phyloP scores from a whole-genome alignment of 2,113 vertebrate genomes.

The Cathartes aura region DNA sequence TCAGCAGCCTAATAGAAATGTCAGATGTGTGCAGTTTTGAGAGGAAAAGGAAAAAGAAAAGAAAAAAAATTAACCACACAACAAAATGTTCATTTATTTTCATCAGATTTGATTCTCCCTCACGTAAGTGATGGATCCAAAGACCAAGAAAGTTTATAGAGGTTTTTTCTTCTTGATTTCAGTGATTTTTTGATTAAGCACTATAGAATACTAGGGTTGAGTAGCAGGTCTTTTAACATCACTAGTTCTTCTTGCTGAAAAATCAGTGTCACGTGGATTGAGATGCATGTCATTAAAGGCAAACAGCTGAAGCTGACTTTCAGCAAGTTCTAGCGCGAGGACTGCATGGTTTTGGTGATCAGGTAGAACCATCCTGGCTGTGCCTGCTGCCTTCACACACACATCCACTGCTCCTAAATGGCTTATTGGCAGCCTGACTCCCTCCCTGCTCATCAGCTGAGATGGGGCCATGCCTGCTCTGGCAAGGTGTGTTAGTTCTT shows the following conservation, averaged over 20 bases:
- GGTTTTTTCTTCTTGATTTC: neutral
- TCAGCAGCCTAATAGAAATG: conserved; percentile 45
- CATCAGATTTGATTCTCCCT: neutral
- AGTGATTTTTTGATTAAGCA: conserved; percentile 1
- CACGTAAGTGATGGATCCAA: neutral
- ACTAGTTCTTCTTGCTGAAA: neutral
- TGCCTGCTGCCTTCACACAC: neutral
- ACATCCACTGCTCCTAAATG: neutral
- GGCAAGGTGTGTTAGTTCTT: neutral
- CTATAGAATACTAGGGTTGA: neutral
- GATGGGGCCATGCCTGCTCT: neutral
- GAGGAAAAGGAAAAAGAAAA: neutral
- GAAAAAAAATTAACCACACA: neutral
- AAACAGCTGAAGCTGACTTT: neutral
- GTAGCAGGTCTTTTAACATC: neutral
- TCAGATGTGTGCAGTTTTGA: neutral
- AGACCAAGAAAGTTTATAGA: neutral
- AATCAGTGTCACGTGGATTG: neutral
- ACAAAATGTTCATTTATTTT: conserved; percentile 38
- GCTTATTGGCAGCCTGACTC: neutral
- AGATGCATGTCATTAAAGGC: neutral
- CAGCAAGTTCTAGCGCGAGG: neutral
- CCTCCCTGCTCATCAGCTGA: too few relatives aligned
- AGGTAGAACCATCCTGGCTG: neutral
- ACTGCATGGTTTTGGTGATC: rapidly evolving